A percentile compares a stretch with the other conserved stretches of the same genome.
These are phyloP conservation scores for Datnioides undecimradiatus DNA, from an alignment of 2,113 vertebrate species.

Conservation along the genomic window DNA sequence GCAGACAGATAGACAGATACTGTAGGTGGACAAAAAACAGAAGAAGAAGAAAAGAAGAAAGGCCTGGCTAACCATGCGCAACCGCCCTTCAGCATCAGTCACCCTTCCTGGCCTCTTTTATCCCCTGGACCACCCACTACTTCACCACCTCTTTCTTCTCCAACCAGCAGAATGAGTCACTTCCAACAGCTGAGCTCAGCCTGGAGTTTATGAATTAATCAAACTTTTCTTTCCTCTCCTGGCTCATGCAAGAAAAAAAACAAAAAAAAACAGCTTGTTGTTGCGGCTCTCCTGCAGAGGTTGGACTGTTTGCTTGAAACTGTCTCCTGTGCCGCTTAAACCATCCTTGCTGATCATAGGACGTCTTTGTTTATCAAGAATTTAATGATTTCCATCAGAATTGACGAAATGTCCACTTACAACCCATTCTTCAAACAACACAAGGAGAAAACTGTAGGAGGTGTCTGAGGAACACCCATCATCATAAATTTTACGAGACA, in stretches of 20 bases:
- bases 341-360: background rate
- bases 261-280: background rate
- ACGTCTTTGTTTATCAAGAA: background rate
- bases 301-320: background rate
- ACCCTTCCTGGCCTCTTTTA: constrained; percentile 33
- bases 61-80: constrained; percentile 29
- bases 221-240: background rate
- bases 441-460: background rate
- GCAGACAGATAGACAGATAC: constrained; percentile 23
- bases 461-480: background rate
- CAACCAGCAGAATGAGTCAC: constrained; percentile 55
- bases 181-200: constrained; percentile 34
- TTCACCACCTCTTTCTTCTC: constrained; percentile 19
- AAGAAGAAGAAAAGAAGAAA: constrained; percentile 8
- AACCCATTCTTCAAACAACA: background rate
- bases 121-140: constrained; percentile 46
- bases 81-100: constrained; percentile 38
- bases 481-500: background rate
- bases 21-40: constrained; percentile 14
- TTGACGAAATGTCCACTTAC: background rate
- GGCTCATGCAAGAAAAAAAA: no score
- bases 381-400: constrained; percentile 1
- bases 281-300: background rate
- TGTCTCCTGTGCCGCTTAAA: background rate
- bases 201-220: constrained; percentile 63